Evolutionary conservation across 2,888 invertebrate genomes (phyloP), one percentile per base, ranked within the genome.

Genomic region (Pheosia gnoma): DNA sequence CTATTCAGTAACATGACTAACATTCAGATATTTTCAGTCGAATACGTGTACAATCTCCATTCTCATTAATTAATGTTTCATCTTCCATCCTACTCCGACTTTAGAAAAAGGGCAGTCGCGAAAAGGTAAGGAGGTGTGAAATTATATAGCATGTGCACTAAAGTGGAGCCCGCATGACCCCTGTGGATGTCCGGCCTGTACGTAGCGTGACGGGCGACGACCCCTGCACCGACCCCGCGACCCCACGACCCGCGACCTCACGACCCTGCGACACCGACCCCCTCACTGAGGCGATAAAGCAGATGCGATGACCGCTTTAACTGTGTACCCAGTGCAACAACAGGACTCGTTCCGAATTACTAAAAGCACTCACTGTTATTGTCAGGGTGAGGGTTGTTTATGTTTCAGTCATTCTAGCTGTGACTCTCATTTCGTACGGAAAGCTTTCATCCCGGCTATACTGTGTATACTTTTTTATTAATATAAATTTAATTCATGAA

Each of bases 91-190:
- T 80, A 84, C 90, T 88, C 90, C 92, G 83, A 93, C 89, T 85
- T 91, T 95, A 97, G 97, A 97, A 97, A 95, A 97, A 97, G 94
- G 97, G 97, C 94, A 97, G 97, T 94, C 95, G 96, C 89, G 97
- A 97, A 89, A 97, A 97, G 96, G 97, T 96, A 96, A 96, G 96
- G 89, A 87, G 83, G 84, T 83, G 86, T 87, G 81, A 82, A 76
- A 74, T 58, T 72, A 75, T 65, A 65, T 69, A 77, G 93, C 93
- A 93, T 93, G 93, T 72, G 82, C 84, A 84, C 85, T 82, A 79
- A 81, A 79, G 85, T 87, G 88, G 86, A 83, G 87, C 91, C 88
- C 89, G 93, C 92, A 91, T 91, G 90, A 70, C 85, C 88, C 88
- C 78, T 78, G 83, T 86, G 86, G 85, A 80, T 77, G 84, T 83